Evolutionary conservation across 2,113 vertebrate species (phyloP), one percentile per base, ranked within the genome.

Genomic region (Cricetomys ansorgei): DNA sequence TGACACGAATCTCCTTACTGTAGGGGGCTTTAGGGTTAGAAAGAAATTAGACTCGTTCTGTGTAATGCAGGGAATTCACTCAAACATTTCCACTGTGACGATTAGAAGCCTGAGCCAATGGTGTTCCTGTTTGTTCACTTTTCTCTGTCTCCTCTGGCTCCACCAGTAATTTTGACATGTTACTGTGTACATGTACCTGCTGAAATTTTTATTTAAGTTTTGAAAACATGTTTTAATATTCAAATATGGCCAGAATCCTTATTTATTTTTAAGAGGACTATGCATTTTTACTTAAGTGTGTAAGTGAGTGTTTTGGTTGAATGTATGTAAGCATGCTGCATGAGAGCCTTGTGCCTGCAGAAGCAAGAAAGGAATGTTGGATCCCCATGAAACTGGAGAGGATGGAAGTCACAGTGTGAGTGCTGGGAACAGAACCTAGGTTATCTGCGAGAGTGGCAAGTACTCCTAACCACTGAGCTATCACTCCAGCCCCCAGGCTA

Each of bases 21-120:
- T 50, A 21, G 7, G 40, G 23, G 81, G n/a, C 17, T 90, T 73
- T 55, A 4, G 89, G 31, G 69, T 59, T 62, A 89, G 80, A 15
- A 91, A 88, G 21, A 96, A 85, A 55, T 3, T 92, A 88, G 40
- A 43, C 80, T 6, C 31, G 43, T 57, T 57, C 27, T 75, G 23
- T 31, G 7, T 16, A 83, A 85, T 11, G 43, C 19, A 72, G 3
- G 80, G 0, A 86, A 73, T 53, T 69, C 29, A 91, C 69, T 93
- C 64, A 81, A 84, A 72, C 69, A 69, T 27, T 94, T 72, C 48
- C 88, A 92, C 25, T 92, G 31, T 75, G 72, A 89, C n/a, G 76
- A 1, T 17, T 15, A 75, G 23, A 90, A 25, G 12, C 65, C 1
- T 16, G 57, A 90, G 59, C 1, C 43, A 70, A 50, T 4, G 34